A percentile compares a stretch with the other conserved stretches of the same genome.
phyloP scores from a whole-genome alignment of 2,797 vertebrate genomes.

The Hybognathus amarus region DNA sequence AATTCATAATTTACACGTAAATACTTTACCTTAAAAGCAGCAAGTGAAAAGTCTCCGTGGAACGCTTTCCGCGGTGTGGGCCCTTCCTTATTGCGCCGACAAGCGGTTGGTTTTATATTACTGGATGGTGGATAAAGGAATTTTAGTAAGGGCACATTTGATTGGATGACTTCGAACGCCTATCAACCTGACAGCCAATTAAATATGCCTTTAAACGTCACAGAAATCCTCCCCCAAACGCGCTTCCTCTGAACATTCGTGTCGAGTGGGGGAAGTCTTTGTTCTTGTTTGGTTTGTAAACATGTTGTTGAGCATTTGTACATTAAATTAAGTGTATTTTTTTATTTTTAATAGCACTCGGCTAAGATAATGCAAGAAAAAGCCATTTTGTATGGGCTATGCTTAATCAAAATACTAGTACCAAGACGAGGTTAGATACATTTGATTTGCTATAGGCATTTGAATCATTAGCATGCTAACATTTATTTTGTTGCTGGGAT shows the following conservation, averaged over 20 bases:
- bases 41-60: conserved; percentile 45
- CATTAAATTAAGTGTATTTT: background rate
- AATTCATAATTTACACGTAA: background rate
- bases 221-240: conserved; percentile 62
- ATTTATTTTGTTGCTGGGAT: background rate
- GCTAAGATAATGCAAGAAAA: background rate
- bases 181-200: conserved; percentile 67
- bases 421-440: background rate
- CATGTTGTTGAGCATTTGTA: background rate
- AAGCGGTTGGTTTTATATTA: conserved; percentile 93
- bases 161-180: conserved; percentile 64
- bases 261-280: conserved; percentile 36
- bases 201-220: background rate
- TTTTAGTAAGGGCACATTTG: conserved; percentile 64
- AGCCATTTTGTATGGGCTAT: background rate
- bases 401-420: background rate
- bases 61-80: conserved; percentile 82
- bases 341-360: background rate
- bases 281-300: conserved; percentile 43
- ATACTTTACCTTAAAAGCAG: conserved; percentile 53
- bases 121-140: conserved; percentile 73
- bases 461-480: background rate
- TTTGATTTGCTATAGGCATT: background rate
- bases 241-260: conserved; percentile 47
- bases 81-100: conserved; percentile 87